phyloP scores from a whole-genome alignment of 1,140 invertebrate species.

The Diorhabda elongata region DNA sequence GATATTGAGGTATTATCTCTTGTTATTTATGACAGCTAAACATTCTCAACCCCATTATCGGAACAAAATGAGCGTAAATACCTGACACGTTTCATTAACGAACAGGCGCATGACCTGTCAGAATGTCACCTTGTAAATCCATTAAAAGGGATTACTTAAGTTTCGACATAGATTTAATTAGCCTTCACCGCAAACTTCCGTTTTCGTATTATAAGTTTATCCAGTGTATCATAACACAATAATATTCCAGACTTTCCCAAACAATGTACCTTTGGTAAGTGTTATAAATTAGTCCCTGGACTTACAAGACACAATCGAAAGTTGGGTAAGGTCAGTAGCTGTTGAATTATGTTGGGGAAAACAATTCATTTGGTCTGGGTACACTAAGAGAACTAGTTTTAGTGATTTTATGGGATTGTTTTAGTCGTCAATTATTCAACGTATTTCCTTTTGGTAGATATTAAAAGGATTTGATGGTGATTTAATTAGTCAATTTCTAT shows the following conservation, averaged over 20 bases:
- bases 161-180: not conserved
- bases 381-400: too few relatives aligned
- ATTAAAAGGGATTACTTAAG: not conserved
- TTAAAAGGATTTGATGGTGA: too few relatives aligned
- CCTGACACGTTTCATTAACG: not conserved
- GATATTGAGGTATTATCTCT: too few relatives aligned
- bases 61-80: slow-evolving; percentile 1
- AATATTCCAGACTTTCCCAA: not conserved
- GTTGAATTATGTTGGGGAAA: not conserved
- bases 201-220: not conserved
- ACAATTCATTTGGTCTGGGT: too few relatives aligned
- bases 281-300: slow-evolving; percentile 2
- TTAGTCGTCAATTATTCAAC: too few relatives aligned
- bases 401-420: too few relatives aligned
- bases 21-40: not conserved
- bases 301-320: not conserved
- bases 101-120: not conserved
- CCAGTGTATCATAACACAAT: slow-evolving; percentile 1
- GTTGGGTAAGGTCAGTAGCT: not conserved
- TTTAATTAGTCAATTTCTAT: too few relatives aligned
- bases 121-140: slow-evolving; percentile 2
- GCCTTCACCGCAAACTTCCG: slow-evolving; percentile 1
- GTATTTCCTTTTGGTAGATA: too few relatives aligned
- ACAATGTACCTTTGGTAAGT: not conserved
- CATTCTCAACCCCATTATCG: not conserved